A percentile compares a stretch with the other conserved stretches of the same genome.
Evolutionary conservation across 2,888 invertebrate species (phyloP).

Genomic region (Lepidochitona cinerea): DNA sequence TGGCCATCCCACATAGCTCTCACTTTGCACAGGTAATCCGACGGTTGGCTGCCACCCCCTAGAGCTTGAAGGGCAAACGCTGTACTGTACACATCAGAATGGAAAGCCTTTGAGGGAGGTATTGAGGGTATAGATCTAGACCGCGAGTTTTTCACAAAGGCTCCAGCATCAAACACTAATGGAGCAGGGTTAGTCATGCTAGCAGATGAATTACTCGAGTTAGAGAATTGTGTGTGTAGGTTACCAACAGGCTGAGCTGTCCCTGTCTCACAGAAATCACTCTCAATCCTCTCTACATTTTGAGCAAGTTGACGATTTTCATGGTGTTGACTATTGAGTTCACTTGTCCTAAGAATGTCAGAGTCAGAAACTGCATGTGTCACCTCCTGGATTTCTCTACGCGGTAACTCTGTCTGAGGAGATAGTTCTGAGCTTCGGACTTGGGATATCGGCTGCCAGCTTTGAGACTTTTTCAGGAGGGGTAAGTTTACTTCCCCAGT

Average conservation of each 20-base stretch:
- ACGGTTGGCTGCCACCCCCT: conserved; percentile 48
- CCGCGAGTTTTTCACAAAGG: conserved; percentile 8
- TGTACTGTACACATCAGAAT: conserved; percentile 67
- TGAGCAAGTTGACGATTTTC: neutral
- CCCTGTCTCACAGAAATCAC: neutral
- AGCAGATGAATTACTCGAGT: conserved; percentile 14
- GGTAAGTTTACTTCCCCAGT: neutral
- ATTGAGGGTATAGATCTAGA: conserved; percentile 34
- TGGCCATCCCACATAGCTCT: conserved; percentile 64
- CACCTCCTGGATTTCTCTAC: neutral
- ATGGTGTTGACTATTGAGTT: neutral
- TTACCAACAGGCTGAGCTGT: neutral
- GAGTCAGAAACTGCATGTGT: neutral
- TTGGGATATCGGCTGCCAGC: neutral
- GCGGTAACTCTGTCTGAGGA: neutral
- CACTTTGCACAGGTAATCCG: conserved; percentile 63
- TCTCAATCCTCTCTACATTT: neutral
- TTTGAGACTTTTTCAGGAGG: conserved; percentile 6
- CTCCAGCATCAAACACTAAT: neutral
- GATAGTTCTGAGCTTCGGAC: neutral
- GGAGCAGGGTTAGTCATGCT: conserved; percentile 16
- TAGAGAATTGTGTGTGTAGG: neutral
- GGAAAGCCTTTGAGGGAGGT: conserved; percentile 54
- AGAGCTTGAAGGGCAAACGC: conserved; percentile 67
- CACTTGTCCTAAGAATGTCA: neutral